phyloP scores from a whole-genome alignment of 2,888 invertebrate genomes.

The Pyralis farinalis region DNA sequence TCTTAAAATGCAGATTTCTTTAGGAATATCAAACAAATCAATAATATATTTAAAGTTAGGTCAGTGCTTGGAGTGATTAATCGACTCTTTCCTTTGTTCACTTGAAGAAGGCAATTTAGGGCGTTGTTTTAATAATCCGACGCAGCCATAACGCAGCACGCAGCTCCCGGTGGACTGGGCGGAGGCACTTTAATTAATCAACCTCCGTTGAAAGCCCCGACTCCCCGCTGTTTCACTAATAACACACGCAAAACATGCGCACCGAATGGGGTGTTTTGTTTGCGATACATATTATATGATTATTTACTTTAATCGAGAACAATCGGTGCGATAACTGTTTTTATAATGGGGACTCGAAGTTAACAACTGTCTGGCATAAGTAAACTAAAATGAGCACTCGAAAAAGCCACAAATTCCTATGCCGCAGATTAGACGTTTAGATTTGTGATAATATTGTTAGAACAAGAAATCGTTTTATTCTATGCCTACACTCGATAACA shows the following conservation, averaged over 20 bases:
- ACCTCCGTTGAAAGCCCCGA: conserved; percentile 58
- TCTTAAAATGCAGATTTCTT: too few species aligned
- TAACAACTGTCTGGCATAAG: conserved; percentile 7
- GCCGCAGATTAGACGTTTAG: too few species aligned
- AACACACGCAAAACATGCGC: conserved; percentile 56
- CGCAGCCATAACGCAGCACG: conserved; percentile 48
- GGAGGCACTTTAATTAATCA: conserved; percentile 78
- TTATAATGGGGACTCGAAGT: conserved; percentile 17
- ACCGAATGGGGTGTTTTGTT: conserved; percentile 50
- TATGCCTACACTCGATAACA: too few species aligned
- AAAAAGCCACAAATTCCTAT: too few species aligned
- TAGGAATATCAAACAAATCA: too few species aligned
- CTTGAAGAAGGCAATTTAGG: conserved; percentile 38
- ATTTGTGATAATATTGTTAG: too few species aligned
- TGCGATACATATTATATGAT: conserved; percentile 45
- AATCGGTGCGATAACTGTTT: conserved; percentile 50
- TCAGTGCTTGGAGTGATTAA: background rate
- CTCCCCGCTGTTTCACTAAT: conserved; percentile 58
- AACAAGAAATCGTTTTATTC: too few species aligned
- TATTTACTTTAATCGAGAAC: conserved; percentile 63
- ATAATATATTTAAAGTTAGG: too few species aligned
- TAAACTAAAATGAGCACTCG: too few species aligned
- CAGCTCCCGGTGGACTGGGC: conserved; percentile 60
- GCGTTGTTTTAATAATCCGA: conserved; percentile 57
- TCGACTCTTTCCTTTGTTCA: conserved; percentile 5